Conservation (phyloP, 2,797 vertebrate genomes). For the Benthosema pterotum region DNA sequence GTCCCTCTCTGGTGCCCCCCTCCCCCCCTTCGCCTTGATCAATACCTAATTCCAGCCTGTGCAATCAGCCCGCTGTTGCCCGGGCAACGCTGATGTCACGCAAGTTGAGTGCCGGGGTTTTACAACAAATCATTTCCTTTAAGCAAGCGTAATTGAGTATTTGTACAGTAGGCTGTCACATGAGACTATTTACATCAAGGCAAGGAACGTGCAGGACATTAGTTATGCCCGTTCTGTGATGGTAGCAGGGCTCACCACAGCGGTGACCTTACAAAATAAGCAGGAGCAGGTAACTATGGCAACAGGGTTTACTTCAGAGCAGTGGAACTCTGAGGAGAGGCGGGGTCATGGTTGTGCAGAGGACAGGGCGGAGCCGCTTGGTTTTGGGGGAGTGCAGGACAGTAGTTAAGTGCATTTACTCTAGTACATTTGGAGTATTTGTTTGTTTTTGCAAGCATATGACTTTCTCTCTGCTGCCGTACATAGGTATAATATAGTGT, state of each 20-base stretch:
- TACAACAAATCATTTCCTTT: conserved; percentile 98
- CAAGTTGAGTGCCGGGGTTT: conserved; percentile 90
- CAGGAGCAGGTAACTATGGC: conserved; percentile 89
- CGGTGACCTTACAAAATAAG: conserved; percentile 89
- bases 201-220: conserved; percentile 88
- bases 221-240: conserved; percentile 88
- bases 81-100: conserved; percentile 96
- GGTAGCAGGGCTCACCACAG: conserved; percentile 77
- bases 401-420: no score
- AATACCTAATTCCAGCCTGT: conserved; percentile 98
- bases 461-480: no score
- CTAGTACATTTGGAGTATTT: no score
- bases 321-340: conserved; percentile 52
- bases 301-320: conserved; percentile 80
- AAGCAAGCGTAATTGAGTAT: conserved; percentile 97
- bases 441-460: no score
- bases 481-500: no score
- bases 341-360: conserved; percentile 57
- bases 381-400: conserved; percentile 29
- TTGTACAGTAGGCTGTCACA: conserved; percentile 92
- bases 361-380: conserved; percentile 45
- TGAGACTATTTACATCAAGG: conserved; percentile 94
- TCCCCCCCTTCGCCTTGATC: conserved; percentile 85
- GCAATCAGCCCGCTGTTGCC: conserved; percentile 92
- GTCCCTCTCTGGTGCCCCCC: conserved; percentile 89